Conservation (phyloP, 2,113 vertebrate species). For the Plestiodon gilberti region DNA sequence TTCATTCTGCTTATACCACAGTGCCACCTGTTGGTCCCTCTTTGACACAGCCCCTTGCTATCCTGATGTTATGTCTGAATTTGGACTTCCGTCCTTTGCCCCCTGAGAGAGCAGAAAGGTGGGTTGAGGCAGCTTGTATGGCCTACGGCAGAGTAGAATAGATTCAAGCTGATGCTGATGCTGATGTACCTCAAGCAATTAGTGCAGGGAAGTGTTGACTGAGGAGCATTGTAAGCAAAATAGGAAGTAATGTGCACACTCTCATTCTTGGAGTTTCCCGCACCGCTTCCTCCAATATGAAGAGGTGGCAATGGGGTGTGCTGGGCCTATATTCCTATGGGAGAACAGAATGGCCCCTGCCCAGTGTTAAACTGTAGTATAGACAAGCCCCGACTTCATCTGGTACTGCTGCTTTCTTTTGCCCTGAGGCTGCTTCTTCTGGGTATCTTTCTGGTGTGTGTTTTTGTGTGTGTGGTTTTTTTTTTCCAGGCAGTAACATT, state of each 20-base stretch:
- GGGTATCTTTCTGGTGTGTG: too few relatives aligned
- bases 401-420: too few relatives aligned
- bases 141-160: background rate
- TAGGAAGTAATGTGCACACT: background rate
- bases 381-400: too few relatives aligned
- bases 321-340: too few relatives aligned
- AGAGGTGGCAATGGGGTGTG: too few relatives aligned
- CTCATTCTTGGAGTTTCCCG: background rate
- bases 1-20: background rate
- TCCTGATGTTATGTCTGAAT: background rate
- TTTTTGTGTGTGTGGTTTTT: too few relatives aligned
- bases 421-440: too few relatives aligned
- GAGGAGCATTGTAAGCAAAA: background rate
- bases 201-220: background rate
- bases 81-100: background rate
- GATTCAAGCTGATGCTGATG: background rate
- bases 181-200: background rate
- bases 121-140: background rate
- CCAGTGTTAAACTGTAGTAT: too few relatives aligned
- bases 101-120: background rate
- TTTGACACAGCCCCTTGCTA: background rate
- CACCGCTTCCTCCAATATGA: too few relatives aligned
- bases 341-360: too few relatives aligned
- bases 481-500: too few relatives aligned
- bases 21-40: background rate